Evolutionary conservation across 2,888 invertebrate species (phyloP), one percentile per base, ranked within the genome.

Genomic region (Calephelis perditalis): DNA sequence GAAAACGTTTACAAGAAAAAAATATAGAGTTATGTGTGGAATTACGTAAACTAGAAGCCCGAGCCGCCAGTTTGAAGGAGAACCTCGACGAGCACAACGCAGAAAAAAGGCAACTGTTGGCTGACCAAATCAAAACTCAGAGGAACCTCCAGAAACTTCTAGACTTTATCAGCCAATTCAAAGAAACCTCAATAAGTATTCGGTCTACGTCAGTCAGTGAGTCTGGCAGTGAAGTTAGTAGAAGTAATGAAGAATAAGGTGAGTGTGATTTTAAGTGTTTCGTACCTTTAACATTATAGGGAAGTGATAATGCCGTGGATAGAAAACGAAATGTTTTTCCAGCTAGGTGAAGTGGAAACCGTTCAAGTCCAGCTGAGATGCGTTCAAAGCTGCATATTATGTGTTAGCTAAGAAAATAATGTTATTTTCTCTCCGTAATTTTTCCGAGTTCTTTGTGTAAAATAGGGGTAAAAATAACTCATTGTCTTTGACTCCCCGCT

Each of bases 101-200:
- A 0, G 91, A 90, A 70, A 91, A 91, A 65, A 74, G 89, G 2
- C 84, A 89, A 62, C 73, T 91, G 11, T 70, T 91, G 10, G 81
- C 90, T 3, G 86, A 87, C 65, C 90, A 91, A 70, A 88, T 91
- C 35, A 82, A 86, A 65, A 91, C 88, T 3, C 90, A 89, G 71
- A 78, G 88, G 65, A 86, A 90, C 71, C 77, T 91, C 11, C 89
- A 91, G 76, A 89, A 88, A 62, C 81, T 91, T 8, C 77, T 91
- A 6, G 91, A 91, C 70, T 91, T 91, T 71, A 86, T 91, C 70
- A 84, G 88, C 60, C 89, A 87, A 65, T 91, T 91, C 63, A 88
- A 88, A 62, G 88, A 89, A 68, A 86, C 88, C 43, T 86, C 89
- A 0, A 76, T 86, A 57, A 87, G 87, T 60, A 71, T 84, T 46